Base-by-base conservation (phyloP, 2,113 vertebrate species). In the Gorsachius goisagi region DNA sequence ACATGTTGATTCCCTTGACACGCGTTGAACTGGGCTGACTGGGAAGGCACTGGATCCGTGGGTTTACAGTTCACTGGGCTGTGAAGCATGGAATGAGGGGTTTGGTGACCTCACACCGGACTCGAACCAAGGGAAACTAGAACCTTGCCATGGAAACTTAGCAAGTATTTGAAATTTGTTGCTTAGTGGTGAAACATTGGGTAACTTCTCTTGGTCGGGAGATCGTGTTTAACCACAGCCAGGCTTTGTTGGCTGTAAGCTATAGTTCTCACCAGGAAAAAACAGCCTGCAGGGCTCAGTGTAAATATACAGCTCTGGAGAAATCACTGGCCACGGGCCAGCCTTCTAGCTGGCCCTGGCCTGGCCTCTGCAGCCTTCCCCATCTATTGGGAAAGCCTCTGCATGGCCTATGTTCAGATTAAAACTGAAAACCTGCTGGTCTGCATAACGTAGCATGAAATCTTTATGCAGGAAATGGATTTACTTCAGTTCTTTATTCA, bases 401-500 rank as follows among this genome's bases (percentile, higher is more conserved):
- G 15, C 16, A 10, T 45, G 32, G 6, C 7, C 4, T 28, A 5
- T 11, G 19, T n/a, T 77, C 44, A 8, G 37, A 45, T 39, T 28
- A 39, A 89, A 93, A 30, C 3, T 4, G 15, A 56, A 49, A 75
- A 32, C 16, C 15, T 39, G 39, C 18, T 13, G n/a, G 33, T 45
- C 44, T 80, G 16, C 33, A 12, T 4, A 16, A 60, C 0, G 2
- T 3, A 84, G 27, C 44, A 60, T 71, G 53, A 62, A 80, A 55
- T 33, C 4, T 58, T 88, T 8, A 56, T 4, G 6, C 50, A 83
- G n/a, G 58, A 94, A 81, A 41, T 33, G 0, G 20, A 63, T 74
- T 89, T 41, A 60, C 22, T 82, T 63, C 62, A 4, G 1, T 80
- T 95, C 44, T 97, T 96, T 94, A 94, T 93, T 95, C 58, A 80